phyloP scores from a whole-genome alignment of 2,113 vertebrate species.

The Myrmophylax atrothorax region DNA sequence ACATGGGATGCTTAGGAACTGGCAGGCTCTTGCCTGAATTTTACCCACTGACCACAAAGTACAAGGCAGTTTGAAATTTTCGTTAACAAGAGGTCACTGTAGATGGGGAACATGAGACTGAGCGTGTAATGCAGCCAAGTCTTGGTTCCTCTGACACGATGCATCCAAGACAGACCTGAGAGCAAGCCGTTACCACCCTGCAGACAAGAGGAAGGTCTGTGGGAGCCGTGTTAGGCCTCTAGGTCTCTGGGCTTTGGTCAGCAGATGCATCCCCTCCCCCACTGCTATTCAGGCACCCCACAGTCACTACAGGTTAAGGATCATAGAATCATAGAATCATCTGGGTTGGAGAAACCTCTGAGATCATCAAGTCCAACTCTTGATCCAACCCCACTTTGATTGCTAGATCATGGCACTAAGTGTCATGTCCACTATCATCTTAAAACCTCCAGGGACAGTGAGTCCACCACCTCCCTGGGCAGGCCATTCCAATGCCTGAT shows the following conservation, averaged over 20 bases:
- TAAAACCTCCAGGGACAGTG: too few relatives aligned
- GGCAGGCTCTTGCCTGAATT: not conserved
- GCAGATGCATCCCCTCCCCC: not conserved
- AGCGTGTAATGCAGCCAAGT: not conserved
- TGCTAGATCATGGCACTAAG: too few relatives aligned
- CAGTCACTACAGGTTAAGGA: not conserved
- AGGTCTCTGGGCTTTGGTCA: not conserved
- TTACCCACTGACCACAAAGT: not conserved
- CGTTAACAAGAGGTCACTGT: not conserved
- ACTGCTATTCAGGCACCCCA: not conserved
- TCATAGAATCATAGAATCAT: too few relatives aligned
- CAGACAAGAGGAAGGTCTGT: not conserved
- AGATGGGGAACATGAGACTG: too few relatives aligned
- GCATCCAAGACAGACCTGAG: not conserved
- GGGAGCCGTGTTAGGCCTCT: accelerated
- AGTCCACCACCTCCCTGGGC: too few relatives aligned
- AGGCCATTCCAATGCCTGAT: too few relatives aligned
- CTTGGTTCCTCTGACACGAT: accelerated
- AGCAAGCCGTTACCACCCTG: not conserved
- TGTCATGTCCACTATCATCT: too few relatives aligned
- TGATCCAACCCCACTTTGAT: too few relatives aligned
- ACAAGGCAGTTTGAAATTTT: not conserved
- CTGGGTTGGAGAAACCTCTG: too few relatives aligned
- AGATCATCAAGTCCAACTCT: too few relatives aligned
- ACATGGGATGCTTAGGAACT: not conserved